A percentile compares a stretch with the other conserved stretches of the same genome.
These are phyloP conservation scores for Calyptomena viridis DNA, from an alignment of 2,113 vertebrate species.

Conservation along the genomic window DNA sequence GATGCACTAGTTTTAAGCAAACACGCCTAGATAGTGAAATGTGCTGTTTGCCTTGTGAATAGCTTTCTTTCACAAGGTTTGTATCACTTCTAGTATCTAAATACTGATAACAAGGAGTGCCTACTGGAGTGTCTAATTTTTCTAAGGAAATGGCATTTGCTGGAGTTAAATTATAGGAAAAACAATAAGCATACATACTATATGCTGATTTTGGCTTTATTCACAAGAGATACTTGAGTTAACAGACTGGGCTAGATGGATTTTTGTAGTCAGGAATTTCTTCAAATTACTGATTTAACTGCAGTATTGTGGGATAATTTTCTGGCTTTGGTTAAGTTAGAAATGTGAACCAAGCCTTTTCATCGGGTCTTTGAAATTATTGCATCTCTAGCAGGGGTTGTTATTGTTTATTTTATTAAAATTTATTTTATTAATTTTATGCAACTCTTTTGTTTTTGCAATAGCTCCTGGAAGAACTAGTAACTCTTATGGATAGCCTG, in stretches of 20 bases:
- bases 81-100: background rate
- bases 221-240: background rate
- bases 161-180: background rate
- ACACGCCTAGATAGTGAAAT: background rate
- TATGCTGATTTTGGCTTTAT: background rate
- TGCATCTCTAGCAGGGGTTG: background rate
- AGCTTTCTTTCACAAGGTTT: background rate
- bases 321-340: background rate
- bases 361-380: background rate
- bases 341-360: background rate
- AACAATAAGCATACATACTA: background rate
- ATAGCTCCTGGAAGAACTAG: constrained; percentile 87
- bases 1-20: background rate
- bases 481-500: constrained; percentile 89
- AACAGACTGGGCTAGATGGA: background rate
- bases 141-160: background rate
- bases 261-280: background rate
- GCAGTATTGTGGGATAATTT: background rate
- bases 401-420: background rate
- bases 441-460: background rate
- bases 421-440: background rate
- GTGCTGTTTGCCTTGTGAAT: background rate
- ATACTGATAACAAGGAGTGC: background rate
- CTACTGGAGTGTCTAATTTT: background rate
- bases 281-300: background rate